Evolutionary conservation across 2,113 vertebrate genomes (phyloP).

Genomic region (Benitochromis conjunctus): DNA sequence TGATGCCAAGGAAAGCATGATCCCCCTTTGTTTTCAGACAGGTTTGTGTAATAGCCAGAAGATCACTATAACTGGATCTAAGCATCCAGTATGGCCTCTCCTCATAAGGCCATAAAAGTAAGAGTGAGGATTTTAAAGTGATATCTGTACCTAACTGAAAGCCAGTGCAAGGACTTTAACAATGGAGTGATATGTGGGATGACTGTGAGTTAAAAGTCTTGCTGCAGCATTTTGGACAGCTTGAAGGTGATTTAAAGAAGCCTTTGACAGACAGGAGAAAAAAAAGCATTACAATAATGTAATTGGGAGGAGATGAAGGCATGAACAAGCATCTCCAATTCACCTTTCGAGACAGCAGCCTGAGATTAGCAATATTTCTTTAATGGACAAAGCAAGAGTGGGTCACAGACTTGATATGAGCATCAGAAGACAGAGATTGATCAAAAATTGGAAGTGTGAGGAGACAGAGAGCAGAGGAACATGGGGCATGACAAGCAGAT

Average conservation of each 20-base stretch:
- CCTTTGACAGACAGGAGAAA: background rate
- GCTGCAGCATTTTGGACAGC: background rate
- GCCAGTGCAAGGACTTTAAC: too few species aligned
- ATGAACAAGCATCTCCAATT: background rate
- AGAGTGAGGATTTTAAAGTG: background rate
- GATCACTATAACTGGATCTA: background rate
- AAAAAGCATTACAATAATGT: too few species aligned
- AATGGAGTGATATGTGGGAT: background rate
- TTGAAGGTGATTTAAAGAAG: background rate
- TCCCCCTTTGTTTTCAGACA: background rate
- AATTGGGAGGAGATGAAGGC: background rate
- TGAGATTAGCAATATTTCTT: too few species aligned
- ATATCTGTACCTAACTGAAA: background rate
- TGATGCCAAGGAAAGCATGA: background rate
- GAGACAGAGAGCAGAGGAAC: too few species aligned
- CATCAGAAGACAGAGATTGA: too few species aligned
- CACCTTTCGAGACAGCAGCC: too few species aligned
- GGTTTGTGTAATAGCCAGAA: background rate
- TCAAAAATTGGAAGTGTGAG: too few species aligned
- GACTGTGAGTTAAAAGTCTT: background rate
- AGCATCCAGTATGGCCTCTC: background rate
- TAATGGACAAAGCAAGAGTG: too few species aligned
- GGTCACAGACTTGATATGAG: too few species aligned
- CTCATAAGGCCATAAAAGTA: background rate
- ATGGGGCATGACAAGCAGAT: too few species aligned